phyloP scores from a whole-genome alignment of 64 coral and sea anemone genomes.

The Dendronephthya gigantea region DNA sequence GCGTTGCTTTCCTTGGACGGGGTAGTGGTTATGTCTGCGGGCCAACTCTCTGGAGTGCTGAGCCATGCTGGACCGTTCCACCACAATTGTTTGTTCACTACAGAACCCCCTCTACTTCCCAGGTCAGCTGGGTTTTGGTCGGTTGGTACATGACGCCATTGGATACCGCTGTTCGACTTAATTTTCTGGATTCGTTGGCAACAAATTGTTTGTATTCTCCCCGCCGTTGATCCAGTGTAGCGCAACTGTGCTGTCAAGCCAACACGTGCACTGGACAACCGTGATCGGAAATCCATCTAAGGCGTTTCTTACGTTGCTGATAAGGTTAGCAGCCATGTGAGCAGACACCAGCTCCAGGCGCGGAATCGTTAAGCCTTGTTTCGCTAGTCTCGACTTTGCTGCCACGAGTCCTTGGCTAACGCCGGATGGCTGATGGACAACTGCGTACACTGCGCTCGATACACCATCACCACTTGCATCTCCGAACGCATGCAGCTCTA shows the following conservation, averaged over 20 bases:
- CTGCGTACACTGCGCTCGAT: not conserved
- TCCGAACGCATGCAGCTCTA: not conserved
- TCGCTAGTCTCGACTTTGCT: not conserved
- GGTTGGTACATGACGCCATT: not conserved
- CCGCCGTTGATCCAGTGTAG: not conserved
- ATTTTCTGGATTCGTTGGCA: not conserved
- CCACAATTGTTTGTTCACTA: not conserved
- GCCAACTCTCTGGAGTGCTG: not conserved
- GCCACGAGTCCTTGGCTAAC: not conserved
- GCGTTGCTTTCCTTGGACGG: not conserved
- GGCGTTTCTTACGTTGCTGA: not conserved
- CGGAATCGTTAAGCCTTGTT: not conserved
- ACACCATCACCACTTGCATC: not conserved
- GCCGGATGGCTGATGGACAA: not conserved
- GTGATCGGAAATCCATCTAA: not conserved
- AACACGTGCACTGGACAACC: not conserved
- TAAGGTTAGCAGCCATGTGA: not conserved
- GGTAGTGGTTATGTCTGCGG: not conserved
- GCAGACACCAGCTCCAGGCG: not conserved
- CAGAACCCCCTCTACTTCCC: not conserved
- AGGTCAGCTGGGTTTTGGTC: no score
- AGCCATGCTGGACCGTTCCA: not conserved
- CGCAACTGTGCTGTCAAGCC: not conserved
- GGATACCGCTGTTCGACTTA: not conserved
- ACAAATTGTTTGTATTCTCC: conserved; percentile 4